Percentiles rank a stretch among this genome's conserved stretches.
phyloP scores from a whole-genome alignment of 1,140 invertebrate genomes.

The Diorhabda elongata region DNA sequence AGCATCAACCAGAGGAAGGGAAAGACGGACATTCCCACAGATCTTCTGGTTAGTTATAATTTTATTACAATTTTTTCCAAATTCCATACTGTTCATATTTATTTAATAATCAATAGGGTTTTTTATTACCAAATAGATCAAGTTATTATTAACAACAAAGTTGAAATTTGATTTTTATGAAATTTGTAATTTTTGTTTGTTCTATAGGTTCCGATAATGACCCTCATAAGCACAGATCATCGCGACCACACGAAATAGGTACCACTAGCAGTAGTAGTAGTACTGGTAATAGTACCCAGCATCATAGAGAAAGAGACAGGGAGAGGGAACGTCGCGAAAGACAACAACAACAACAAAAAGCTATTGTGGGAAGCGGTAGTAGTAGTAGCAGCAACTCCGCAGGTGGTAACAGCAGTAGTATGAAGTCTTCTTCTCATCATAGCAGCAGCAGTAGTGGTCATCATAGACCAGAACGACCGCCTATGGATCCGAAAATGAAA shows the following conservation, averaged over 20 bases:
- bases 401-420: neutral
- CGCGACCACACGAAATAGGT: slow-evolving; percentile 39
- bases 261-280: slow-evolving; percentile 24
- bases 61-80: slow-evolving; percentile 12
- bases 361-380: slow-evolving; percentile 31
- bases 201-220: slow-evolving; percentile 29
- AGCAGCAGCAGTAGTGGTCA: slow-evolving; percentile 24
- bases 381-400: neutral
- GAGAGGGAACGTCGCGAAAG: slow-evolving; percentile 25
- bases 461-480: slow-evolving; percentile 36
- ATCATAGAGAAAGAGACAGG: slow-evolving; percentile 50
- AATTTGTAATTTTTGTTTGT: too few relatives aligned
- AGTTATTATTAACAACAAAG: too few relatives aligned
- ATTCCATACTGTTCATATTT: neutral
- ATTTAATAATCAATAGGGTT: neutral
- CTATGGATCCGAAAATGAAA: slow-evolving; percentile 39
- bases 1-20: slow-evolving; percentile 9
- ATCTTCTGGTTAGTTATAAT: slow-evolving; percentile 22
- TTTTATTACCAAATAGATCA: too few relatives aligned
- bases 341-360: slow-evolving; percentile 24
- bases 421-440: neutral
- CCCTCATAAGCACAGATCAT: slow-evolving; percentile 38
- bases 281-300: slow-evolving; percentile 43
- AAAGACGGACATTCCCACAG: slow-evolving; percentile 42
- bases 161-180: too few relatives aligned